Evolutionary conservation across 2,113 vertebrate species (phyloP), one percentile per base, ranked within the genome.

Genomic region (Muntiacus muntjak): DNA sequence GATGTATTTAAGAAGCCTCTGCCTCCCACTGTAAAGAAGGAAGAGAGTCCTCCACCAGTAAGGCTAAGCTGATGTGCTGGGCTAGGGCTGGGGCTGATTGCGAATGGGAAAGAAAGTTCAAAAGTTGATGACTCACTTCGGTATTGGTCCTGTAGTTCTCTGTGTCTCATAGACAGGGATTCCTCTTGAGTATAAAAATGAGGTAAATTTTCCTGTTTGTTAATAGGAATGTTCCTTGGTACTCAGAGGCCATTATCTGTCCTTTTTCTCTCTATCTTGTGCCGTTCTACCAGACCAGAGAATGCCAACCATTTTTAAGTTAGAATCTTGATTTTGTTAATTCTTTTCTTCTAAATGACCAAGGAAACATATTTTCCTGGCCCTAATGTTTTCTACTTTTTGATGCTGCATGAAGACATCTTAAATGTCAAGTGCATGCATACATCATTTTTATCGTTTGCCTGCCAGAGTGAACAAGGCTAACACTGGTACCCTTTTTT

Each of bases 1-100:
- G 99, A 99, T 16, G 99, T 99, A 74, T 99, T 99, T 98, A 99
- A 99, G 99, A 99, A 99, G 95, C 99, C 99, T 26, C 98, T 99
- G 54, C 99, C 99, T 96, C 99, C 99, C 62, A 97, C 98, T 16
- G 99, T 99, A 98, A 99, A 99, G 50, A 99, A 99, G 88, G 99
- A 99, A 5, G 99, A 99, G 95, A 98, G 98, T 28, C 64, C 98
- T 30, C 98, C 99, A n/a, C 98, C 98, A 0, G 99, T 99, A 98
- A 99, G 98, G 47, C 88, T 16, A 82, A 54, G 45, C 30, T n/a
- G 13, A 15, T 60, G 14, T 64, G 5, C 12, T n/a, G 50, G 50
- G 21, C 43, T 81, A 6, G 81, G 47, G 71, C 55, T 89, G 45
- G 67, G 74, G 17, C 7, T 89, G 79, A 25, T 26, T 95, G 45